These are phyloP conservation scores for Mimachlamys varia DNA, from an alignment of 2,888 invertebrate species.

Conservation along the genomic window DNA sequence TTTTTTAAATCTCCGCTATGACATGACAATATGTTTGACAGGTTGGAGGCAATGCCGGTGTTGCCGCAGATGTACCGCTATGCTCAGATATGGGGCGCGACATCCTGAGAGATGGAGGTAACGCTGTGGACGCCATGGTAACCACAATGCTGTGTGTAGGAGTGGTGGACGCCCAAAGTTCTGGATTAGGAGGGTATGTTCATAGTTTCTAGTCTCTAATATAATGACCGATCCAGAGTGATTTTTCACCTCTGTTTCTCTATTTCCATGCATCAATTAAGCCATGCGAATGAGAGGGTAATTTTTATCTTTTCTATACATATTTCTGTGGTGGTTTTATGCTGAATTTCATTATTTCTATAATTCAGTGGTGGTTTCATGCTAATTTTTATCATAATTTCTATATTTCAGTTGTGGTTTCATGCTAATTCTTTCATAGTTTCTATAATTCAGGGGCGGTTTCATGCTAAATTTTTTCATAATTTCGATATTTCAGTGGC, in stretches of 20 bases:
- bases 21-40: conserved; percentile 69
- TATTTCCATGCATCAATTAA: no score
- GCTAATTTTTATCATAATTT: no score
- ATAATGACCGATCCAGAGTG: no score
- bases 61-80: conserved; percentile 87
- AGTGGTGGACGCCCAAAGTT: conserved; percentile 88
- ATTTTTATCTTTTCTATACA: no score
- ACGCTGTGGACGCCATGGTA: conserved; percentile 90
- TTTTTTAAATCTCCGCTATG: no score
- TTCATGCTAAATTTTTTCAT: conserved; percentile 88
- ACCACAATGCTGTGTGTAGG: conserved; percentile 89
- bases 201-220: background rate
- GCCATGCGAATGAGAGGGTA: no score
- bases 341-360: background rate
- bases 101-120: conserved; percentile 88
- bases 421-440: no score
- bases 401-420: no score
- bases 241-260: no score
- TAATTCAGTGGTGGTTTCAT: conserved; percentile 88
- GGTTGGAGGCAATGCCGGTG: conserved; percentile 90
- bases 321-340: no score
- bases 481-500: no score
- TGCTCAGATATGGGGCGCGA: conserved; percentile 89
- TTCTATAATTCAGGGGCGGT: conserved; percentile 86
- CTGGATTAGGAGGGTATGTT: conserved; percentile 89